These are phyloP conservation scores for Dascyllus trimaculatus DNA, from an alignment of 2,113 vertebrate species.

Conservation along the genomic window DNA sequence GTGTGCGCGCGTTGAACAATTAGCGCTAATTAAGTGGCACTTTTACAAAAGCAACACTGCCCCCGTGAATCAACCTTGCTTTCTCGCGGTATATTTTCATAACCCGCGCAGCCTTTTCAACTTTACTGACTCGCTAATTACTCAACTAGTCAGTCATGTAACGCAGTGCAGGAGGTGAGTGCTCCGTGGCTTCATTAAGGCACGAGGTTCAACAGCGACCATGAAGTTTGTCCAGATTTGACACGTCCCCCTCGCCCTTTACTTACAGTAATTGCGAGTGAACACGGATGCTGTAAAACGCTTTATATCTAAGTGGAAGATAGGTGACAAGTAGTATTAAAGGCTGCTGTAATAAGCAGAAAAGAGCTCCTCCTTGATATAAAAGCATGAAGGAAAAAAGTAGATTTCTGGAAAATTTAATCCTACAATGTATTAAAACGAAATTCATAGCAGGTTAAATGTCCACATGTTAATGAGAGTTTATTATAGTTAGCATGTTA, in stretches of 20 bases:
- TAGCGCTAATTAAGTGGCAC: conserved; percentile 38
- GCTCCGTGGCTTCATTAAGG: conserved; percentile 39
- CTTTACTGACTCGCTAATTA: conserved; percentile 47
- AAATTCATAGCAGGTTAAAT: no score
- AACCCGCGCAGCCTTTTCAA: conserved; percentile 47
- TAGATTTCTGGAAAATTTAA: no score
- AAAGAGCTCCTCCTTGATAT: not conserved
- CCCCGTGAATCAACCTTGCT: conserved; percentile 51
- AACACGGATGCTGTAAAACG: not conserved
- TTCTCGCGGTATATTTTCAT: conserved; percentile 37
- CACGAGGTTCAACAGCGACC: conserved; percentile 1
- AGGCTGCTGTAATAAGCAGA: not conserved
- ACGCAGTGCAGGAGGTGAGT: conserved; percentile 33
- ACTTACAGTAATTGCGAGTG: not conserved
- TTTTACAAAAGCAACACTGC: conserved; percentile 20
- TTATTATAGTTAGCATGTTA: no score
- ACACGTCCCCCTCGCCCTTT: conserved; percentile 9
- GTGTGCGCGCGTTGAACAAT: conserved; percentile 3
- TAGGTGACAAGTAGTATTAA: not conserved
- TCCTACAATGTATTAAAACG: no score
- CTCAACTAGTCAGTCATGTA: conserved; percentile 43
- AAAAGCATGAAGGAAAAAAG: no score
- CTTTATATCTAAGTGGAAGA: not conserved
- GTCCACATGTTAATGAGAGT: no score
- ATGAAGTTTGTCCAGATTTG: conserved; percentile 8